A percentile compares a stretch with the other conserved stretches of the same genome.
phyloP scores from a whole-genome alignment of 23 tunicate genomes.

The Botrylloides violaceus region DNA sequence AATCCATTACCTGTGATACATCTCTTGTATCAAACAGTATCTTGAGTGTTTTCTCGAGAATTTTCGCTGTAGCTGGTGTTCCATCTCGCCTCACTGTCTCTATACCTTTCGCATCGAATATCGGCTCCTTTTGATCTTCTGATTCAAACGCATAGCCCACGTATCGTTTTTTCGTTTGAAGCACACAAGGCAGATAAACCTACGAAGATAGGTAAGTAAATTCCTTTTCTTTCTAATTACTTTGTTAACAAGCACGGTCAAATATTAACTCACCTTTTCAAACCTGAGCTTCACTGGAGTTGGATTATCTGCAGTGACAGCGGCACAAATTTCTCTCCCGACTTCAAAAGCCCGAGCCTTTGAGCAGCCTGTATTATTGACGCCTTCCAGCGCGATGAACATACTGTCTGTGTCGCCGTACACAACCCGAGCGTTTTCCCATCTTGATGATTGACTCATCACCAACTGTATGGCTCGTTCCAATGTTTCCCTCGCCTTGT shows the following conservation, averaged over 20 bases:
- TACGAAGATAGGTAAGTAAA: neutral
- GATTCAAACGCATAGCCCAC: slow-evolving; percentile 85
- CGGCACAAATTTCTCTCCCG: slow-evolving; percentile 57
- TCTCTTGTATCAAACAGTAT: slow-evolving; percentile 64
- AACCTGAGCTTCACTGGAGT: slow-evolving; percentile 79
- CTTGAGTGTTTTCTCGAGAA: slow-evolving; percentile 43
- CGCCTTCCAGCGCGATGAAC: slow-evolving; percentile 64
- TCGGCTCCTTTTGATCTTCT: slow-evolving; percentile 67
- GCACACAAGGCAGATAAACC: slow-evolving; percentile 86
- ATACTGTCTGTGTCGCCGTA: slow-evolving; percentile 95
- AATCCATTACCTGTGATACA: slow-evolving; percentile 75
- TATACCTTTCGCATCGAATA: slow-evolving; percentile 92
- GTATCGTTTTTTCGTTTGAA: slow-evolving; percentile 91
- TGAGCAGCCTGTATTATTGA: slow-evolving; percentile 32
- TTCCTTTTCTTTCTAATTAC: neutral
- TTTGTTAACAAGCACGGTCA: neutral
- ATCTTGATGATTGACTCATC: slow-evolving; percentile 29
- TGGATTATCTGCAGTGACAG: slow-evolving; percentile 61
- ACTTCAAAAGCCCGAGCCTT: slow-evolving; percentile 67
- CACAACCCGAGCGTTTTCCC: slow-evolving; percentile 68
- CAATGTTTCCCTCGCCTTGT: slow-evolving; percentile 79
- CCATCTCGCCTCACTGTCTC: slow-evolving; percentile 94
- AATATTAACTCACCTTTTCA: slow-evolving; percentile 85
- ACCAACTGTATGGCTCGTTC: slow-evolving; percentile 80
- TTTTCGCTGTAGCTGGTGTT: slow-evolving; percentile 63